Conservation (phyloP, 2,888 invertebrate genomes). For the Parnassius apollo region DNA sequence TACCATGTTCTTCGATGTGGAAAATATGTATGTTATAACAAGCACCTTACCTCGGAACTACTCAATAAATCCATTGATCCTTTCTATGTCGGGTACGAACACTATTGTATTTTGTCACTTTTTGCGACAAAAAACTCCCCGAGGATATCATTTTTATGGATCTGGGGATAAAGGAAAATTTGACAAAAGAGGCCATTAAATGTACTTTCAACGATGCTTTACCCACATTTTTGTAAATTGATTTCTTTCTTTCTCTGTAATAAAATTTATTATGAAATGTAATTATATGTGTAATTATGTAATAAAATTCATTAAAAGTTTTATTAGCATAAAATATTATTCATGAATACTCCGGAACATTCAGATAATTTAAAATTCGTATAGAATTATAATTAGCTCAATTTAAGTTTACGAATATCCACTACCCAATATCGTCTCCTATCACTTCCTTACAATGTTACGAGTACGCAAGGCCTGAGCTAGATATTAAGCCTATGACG, state of each 20-base stretch:
- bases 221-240: not conserved
- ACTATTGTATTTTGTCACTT: constrained; percentile 24
- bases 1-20: constrained; percentile 22
- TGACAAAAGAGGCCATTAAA: constrained; percentile 11
- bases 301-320: too few species aligned
- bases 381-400: too few species aligned
- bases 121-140: constrained; percentile 17
- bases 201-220: not conserved
- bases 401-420: too few species aligned
- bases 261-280: too few species aligned
- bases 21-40: constrained; percentile 28
- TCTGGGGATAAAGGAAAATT: constrained; percentile 14
- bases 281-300: too few species aligned
- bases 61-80: constrained; percentile 27
- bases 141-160: constrained; percentile 24
- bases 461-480: too few species aligned
- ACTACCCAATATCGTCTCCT: too few species aligned
- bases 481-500: too few species aligned
- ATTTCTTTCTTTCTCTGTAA: not conserved
- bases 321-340: too few species aligned
- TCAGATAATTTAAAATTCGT: too few species aligned
- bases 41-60: constrained; percentile 24
- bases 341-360: too few species aligned
- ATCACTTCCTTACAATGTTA: too few species aligned
- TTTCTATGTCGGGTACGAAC: constrained; percentile 15